Conservation (phyloP, 2,797 vertebrate genomes). For the Betta splendens region DNA sequence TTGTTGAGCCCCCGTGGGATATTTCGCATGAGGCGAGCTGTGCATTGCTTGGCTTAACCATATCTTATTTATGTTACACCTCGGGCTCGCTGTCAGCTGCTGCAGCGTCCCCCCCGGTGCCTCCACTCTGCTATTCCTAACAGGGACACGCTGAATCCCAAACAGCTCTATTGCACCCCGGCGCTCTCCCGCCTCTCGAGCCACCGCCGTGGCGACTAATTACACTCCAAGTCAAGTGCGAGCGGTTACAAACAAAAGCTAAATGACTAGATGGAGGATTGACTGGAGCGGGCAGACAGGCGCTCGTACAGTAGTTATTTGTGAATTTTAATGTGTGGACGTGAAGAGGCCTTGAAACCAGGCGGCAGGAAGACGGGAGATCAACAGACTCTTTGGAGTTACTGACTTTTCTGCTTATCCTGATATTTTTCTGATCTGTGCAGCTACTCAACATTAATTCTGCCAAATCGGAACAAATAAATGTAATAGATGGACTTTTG, state of each 20-base stretch:
- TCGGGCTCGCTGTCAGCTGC: conserved; percentile 57
- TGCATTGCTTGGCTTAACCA: conserved; percentile 53
- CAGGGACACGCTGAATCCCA: conserved; percentile 39
- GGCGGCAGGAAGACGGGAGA: too few relatives aligned
- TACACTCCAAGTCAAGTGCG: conserved; percentile 20
- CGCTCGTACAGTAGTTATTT: too few relatives aligned
- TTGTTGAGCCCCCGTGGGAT: conserved; percentile 52
- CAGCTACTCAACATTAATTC: too few relatives aligned
- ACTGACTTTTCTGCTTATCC: too few relatives aligned
- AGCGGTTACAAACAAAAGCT: neutral
- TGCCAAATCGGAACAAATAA: too few relatives aligned
- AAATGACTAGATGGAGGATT: too few relatives aligned
- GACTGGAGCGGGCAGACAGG: too few relatives aligned
- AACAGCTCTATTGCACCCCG: conserved; percentile 41
- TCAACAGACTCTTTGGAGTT: too few relatives aligned
- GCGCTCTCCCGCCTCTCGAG: conserved; percentile 1
- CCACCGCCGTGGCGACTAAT: conserved; percentile 13
- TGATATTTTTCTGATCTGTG: too few relatives aligned
- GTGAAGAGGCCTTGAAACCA: too few relatives aligned
- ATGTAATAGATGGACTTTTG: too few relatives aligned
- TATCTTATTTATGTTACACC: conserved; percentile 71
- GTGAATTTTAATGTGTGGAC: too few relatives aligned
- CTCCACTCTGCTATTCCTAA: conserved; percentile 38
- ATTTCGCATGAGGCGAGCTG: conserved; percentile 51
- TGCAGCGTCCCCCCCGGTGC: conserved; percentile 36